Evolutionary conservation across 2,797 vertebrate species (phyloP).

Genomic region (Phataginus tetradactyla): DNA sequence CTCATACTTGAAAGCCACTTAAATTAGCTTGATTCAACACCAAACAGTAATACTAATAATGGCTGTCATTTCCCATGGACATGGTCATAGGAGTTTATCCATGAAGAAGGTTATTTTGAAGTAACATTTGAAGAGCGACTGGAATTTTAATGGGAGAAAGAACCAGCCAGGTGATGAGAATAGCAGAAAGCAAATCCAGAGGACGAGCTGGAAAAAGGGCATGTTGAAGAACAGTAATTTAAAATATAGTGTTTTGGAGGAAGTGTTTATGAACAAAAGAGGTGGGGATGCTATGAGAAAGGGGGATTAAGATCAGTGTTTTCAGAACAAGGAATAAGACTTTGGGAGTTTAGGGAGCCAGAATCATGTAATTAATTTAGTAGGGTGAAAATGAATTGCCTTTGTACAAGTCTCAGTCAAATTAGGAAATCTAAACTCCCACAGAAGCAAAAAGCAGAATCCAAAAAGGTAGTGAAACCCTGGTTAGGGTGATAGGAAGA

Average conservation of each 20-base stretch:
- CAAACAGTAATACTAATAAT: background rate
- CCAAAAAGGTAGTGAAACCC: background rate
- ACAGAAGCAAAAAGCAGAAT: background rate
- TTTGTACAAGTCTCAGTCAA: slow-evolving; percentile 23
- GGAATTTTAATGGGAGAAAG: slow-evolving; percentile 24
- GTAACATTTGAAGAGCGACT: slow-evolving; percentile 10
- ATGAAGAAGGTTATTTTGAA: background rate
- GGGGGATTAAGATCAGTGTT: background rate
- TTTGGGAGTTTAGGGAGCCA: background rate
- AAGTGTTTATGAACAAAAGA: slow-evolving; percentile 42
- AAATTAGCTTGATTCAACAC: background rate
- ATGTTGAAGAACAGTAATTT: background rate
- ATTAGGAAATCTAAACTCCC: slow-evolving; percentile 16
- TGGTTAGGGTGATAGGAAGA: background rate
- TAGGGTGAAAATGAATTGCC: background rate
- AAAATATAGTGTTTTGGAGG: background rate
- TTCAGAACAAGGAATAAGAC: background rate
- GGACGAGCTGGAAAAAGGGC: background rate
- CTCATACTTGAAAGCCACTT: background rate
- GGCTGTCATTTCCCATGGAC: background rate
- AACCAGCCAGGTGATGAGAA: background rate
- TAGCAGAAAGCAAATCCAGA: background rate
- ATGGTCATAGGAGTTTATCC: background rate
- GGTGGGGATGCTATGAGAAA: background rate
- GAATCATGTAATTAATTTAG: background rate